A percentile compares a stretch with the other conserved stretches of the same genome.
Evolutionary conservation across 2,113 vertebrate species (phyloP).

Genomic region (Hemibagrus wyckioides): DNA sequence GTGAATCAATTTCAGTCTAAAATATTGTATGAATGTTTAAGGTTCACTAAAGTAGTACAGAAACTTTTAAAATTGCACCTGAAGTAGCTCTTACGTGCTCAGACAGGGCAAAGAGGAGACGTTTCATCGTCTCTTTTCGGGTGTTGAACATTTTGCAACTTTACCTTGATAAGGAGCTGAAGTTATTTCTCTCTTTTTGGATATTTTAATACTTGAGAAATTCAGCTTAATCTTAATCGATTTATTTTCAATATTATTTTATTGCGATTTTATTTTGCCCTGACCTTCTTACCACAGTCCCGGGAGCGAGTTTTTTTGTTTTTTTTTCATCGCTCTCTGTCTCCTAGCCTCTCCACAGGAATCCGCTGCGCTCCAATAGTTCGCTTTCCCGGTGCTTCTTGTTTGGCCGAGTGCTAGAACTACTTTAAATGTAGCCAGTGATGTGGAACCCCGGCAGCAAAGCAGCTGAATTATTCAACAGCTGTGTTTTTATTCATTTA

Average conservation of each 20-base stretch:
- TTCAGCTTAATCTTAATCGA: no score
- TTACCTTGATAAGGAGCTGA: no score
- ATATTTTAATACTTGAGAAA: no score
- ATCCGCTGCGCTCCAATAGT: slow-evolving; percentile 18
- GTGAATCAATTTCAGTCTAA: no score
- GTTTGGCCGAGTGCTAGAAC: slow-evolving; percentile 60
- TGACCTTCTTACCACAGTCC: not conserved
- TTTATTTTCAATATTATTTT: no score
- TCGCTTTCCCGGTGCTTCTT: slow-evolving; percentile 55
- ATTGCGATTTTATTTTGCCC: no score
- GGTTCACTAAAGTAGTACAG: no score
- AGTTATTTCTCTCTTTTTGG: no score
- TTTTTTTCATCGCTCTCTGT: not conserved
- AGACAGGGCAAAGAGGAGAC: not conserved
- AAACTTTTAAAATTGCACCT: not conserved
- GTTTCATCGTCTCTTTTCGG: no score
- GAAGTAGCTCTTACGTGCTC: not conserved
- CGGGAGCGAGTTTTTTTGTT: not conserved
- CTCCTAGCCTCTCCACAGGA: not conserved
- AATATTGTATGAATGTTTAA: no score
- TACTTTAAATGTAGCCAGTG: slow-evolving; percentile 65
- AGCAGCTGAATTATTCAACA: slow-evolving; percentile 71
- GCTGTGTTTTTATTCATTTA: slow-evolving; percentile 60
- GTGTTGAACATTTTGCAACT: no score
- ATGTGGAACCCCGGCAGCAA: slow-evolving; percentile 68